Conservation (phyloP, 2,888 invertebrate species). For the Microchrysa polita region DNA sequence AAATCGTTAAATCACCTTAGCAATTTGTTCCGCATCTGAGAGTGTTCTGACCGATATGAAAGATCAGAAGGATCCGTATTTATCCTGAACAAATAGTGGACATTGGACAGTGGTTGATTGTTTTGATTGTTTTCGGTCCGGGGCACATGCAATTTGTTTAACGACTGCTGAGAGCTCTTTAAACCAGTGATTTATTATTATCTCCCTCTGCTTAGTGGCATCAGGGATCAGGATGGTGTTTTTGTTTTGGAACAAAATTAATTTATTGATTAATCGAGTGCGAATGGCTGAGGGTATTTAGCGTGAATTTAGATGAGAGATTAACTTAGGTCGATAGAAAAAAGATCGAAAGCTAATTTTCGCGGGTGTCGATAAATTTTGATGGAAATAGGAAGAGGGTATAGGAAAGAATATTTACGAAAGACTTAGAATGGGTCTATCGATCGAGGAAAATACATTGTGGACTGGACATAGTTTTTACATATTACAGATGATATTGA, state of each 20-base stretch:
- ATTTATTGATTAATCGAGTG: no score
- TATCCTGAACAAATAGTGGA: slow-evolving; percentile 33
- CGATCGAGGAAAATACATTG: no score
- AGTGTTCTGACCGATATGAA: neutral
- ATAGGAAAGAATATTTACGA: no score
- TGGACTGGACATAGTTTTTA: no score
- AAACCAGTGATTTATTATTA: slow-evolving; percentile 23
- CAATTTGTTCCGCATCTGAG: slow-evolving; percentile 34
- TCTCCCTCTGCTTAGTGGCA: neutral
- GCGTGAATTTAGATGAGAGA: no score
- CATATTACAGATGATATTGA: no score
- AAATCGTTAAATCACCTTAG: slow-evolving; percentile 23
- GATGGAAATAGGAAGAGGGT: no score
- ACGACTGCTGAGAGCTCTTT: slow-evolving; percentile 36
- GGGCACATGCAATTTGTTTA: slow-evolving; percentile 41
- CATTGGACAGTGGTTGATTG: slow-evolving; percentile 39
- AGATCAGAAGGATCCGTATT: neutral
- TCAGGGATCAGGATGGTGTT: neutral
- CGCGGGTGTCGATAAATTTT: no score
- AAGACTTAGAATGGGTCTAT: no score
- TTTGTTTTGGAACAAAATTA: neutral
- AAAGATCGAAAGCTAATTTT: no score
- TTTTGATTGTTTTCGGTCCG: slow-evolving; percentile 40
- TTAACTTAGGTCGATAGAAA: no score
- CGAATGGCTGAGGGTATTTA: no score